phyloP scores from a whole-genome alignment of 2,797 vertebrate species.

The Epinephelus coioides region DNA sequence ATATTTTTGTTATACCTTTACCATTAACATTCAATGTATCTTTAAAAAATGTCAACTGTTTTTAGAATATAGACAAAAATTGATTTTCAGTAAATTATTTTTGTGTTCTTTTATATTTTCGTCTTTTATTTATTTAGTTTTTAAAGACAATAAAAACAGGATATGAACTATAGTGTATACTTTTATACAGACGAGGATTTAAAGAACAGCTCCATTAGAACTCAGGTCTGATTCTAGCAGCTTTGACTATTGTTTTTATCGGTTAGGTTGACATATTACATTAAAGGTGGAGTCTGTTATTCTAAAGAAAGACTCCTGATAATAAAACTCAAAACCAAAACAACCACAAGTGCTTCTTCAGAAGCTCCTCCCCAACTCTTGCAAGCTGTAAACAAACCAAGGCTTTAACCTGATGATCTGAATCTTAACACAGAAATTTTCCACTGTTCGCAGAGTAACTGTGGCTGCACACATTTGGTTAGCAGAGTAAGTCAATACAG shows the following conservation, averaged over 20 bases:
- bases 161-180: neutral
- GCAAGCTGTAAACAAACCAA: neutral
- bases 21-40: neutral
- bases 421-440: neutral
- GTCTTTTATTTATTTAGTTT: neutral
- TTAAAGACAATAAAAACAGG: neutral
- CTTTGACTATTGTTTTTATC: neutral
- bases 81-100: slow-evolving; percentile 13
- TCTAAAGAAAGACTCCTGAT: no score
- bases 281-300: neutral
- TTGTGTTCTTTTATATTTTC: slow-evolving; percentile 11
- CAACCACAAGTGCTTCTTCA: no score
- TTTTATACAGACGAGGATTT: no score
- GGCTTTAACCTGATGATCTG: neutral
- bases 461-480: neutral
- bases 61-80: neutral
- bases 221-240: neutral
- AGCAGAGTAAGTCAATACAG: neutral
- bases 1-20: neutral
- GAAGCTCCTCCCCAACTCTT: no score
- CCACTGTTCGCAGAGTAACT: neutral
- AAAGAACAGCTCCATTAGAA: neutral
- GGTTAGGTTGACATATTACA: neutral
- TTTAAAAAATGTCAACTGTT: neutral
- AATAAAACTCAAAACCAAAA: no score